Conservation (phyloP, 2,888 invertebrate genomes). For the Cephus sareptanus region DNA sequence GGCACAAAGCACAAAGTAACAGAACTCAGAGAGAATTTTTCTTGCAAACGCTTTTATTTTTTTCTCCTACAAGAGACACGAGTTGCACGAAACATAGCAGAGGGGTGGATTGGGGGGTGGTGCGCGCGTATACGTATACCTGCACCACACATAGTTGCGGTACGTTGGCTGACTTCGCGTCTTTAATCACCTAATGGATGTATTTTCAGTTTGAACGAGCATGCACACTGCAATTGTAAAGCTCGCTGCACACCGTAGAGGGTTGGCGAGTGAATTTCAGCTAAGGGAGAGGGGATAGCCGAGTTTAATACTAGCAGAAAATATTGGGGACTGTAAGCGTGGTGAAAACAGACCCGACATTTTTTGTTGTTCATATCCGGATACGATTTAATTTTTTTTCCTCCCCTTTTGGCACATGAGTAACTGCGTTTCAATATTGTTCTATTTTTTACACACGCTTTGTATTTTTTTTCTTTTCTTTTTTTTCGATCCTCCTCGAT, state of each 20-base stretch:
- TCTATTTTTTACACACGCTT: background rate
- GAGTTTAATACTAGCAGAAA: background rate
- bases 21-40: background rate
- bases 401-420: background rate
- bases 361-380: background rate
- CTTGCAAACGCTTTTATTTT: background rate
- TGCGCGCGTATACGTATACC: background rate
- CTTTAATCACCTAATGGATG: constrained; percentile 40
- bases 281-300: background rate
- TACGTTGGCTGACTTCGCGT: constrained; percentile 8
- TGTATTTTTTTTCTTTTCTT: background rate
- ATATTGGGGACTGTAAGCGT: background rate
- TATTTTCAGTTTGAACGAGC: constrained; percentile 4
- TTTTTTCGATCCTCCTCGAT: background rate
- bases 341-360: background rate
- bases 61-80: background rate
- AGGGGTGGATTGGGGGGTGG: background rate
- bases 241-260: background rate
- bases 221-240: background rate
- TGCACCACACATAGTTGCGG: background rate
- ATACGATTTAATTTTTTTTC: background rate
- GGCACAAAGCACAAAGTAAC: background rate
- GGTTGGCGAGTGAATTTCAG: background rate
- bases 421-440: background rate
- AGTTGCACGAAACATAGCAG: background rate